These are phyloP conservation scores for Agriotes lineatus DNA, from an alignment of 2,888 invertebrate species.

Conservation along the genomic window DNA sequence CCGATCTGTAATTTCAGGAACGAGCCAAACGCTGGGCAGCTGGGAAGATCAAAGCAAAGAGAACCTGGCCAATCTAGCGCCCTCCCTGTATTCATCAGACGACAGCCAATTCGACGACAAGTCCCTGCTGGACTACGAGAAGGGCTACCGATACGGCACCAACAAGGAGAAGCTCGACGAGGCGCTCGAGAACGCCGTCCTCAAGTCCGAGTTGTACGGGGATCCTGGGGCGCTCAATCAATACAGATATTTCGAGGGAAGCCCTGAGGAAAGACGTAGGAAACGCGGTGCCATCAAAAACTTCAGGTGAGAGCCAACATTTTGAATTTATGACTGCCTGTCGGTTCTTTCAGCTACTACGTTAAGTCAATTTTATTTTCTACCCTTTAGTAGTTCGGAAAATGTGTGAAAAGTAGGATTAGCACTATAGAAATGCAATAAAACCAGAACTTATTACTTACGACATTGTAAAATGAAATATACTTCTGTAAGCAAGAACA, in stretches of 20 bases:
- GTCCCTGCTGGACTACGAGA: conserved; percentile 62
- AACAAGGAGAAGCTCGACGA: conserved; percentile 63
- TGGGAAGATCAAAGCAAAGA: conserved; percentile 36
- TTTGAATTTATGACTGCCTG: too few species aligned
- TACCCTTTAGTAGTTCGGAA: too few species aligned
- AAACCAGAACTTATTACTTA: too few species aligned
- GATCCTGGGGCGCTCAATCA: conserved; percentile 70
- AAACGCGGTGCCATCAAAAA: conserved; percentile 58
- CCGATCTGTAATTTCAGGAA: too few species aligned
- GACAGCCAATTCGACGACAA: conserved; percentile 60
- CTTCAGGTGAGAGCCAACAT: conserved; percentile 36
- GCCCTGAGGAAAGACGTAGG: conserved; percentile 57
- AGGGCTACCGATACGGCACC: conserved; percentile 62
- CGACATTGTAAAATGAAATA: too few species aligned
- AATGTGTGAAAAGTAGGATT: too few species aligned
- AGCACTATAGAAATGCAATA: too few species aligned
- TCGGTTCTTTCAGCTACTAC: too few species aligned
- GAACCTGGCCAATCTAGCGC: conserved; percentile 23
- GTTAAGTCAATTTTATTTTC: too few species aligned
- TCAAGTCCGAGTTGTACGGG: conserved; percentile 74
- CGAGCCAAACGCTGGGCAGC: conserved; percentile 12
- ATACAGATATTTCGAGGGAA: conserved; percentile 61
- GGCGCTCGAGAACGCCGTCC: conserved; percentile 71
- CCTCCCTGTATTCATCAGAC: conserved; percentile 51
- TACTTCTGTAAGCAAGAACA: too few species aligned